A percentile compares a stretch with the other conserved stretches of the same genome.
Conservation (phyloP, 2,797 vertebrate species). For the Leuciscus waleckii region DNA sequence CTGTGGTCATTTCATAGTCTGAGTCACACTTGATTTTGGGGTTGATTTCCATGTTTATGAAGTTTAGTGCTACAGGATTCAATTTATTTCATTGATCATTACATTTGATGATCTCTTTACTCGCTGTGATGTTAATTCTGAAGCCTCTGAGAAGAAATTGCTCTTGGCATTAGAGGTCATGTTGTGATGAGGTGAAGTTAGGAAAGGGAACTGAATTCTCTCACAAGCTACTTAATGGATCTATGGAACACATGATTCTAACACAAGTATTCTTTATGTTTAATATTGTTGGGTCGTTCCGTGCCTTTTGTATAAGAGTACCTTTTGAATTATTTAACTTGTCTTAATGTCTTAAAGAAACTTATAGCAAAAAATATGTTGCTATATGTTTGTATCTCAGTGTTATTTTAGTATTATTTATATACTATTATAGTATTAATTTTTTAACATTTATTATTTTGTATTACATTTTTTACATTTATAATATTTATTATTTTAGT, state of each 20-base stretch:
- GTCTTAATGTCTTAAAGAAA: background rate
- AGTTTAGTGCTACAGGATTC: slow-evolving; percentile 67
- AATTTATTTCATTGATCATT: slow-evolving; percentile 70
- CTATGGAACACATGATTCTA: slow-evolving; percentile 30
- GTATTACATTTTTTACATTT: background rate
- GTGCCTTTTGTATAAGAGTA: background rate
- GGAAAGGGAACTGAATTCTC: slow-evolving; percentile 45
- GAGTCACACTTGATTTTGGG: slow-evolving; percentile 73
- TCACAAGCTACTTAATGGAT: slow-evolving; percentile 39
- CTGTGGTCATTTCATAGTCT: slow-evolving; percentile 74
- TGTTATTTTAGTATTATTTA: background rate
- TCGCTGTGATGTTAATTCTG: slow-evolving; percentile 59
- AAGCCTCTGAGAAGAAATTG: slow-evolving; percentile 48
- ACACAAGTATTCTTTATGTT: slow-evolving; percentile 16
- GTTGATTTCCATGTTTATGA: slow-evolving; percentile 69
- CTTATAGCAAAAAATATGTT: background rate
- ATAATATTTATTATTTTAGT: too few relatives aligned
- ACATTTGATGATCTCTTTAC: slow-evolving; percentile 69
- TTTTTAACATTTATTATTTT: background rate
- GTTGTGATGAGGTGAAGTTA: slow-evolving; percentile 48
- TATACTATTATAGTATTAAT: background rate
- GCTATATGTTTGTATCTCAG: background rate
- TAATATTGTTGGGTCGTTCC: slow-evolving; percentile 4
- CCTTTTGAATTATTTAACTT: background rate
- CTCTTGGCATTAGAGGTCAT: slow-evolving; percentile 52